Conservation (phyloP, 2,113 vertebrate species). For the Aythya baeri region DNA sequence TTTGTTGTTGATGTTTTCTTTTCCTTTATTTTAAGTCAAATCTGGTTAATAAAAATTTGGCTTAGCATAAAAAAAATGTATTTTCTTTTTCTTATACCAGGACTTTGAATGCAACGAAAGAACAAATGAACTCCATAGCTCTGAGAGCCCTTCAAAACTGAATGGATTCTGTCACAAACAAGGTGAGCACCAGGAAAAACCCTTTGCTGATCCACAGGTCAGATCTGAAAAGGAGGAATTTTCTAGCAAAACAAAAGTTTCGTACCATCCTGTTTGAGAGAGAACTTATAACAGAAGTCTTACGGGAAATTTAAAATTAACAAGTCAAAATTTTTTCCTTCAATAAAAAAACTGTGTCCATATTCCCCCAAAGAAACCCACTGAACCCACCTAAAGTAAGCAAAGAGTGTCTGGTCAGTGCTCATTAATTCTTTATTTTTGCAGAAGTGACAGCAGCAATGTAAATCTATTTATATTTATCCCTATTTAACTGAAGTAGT, state of each 20-base stretch:
- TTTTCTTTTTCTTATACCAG: background rate
- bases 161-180: background rate
- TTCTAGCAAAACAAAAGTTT: background rate
- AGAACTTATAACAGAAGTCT: background rate
- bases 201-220: background rate
- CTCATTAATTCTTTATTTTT: constrained; percentile 7
- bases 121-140: background rate
- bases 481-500: background rate
- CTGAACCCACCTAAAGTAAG: background rate
- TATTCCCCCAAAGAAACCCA: background rate
- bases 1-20: background rate
- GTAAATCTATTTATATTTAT: background rate
- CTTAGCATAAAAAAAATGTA: background rate
- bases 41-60: background rate
- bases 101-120: background rate
- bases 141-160: background rate
- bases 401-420: background rate
- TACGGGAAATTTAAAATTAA: background rate
- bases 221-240: background rate
- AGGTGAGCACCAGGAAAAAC: background rate
- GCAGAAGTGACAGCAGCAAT: background rate
- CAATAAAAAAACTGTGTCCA: background rate
- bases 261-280: background rate
- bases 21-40: background rate
- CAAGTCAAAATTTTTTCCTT: background rate